Base-by-base conservation (phyloP, 2,797 vertebrate species). In the Selene dorsalis region DNA sequence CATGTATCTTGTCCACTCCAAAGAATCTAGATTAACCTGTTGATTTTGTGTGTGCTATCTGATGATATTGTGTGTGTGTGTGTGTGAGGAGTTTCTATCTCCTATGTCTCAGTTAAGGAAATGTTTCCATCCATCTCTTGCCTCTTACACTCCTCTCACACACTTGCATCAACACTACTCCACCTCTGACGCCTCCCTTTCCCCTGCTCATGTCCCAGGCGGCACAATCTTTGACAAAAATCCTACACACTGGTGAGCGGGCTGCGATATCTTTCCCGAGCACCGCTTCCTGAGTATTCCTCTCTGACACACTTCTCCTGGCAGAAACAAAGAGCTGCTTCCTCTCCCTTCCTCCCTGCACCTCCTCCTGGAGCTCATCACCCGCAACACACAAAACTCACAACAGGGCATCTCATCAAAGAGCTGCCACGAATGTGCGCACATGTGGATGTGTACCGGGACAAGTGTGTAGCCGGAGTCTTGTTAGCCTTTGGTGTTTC, bases 281-380 rank as follows among this genome's bases (percentile, higher is more conserved):
- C 4, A 4, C 71, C 41, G 58, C 75, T 89, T 69, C 71, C 75
- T 0, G 48, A 83, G 75, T 75, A 63, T 75, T 86, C 58, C 84
- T 79, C 77, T 78, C 73, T 87, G 79, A 88, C 84, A 88, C n/a
- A 84, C 64, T 79, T 83, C 60, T 82, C 62, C 35, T 82, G 79
- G 82, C 78, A 75, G 69, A 82, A 71, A 85, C 69, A 87, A 88
- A 84, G 73, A 80, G 53, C 62, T 35, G 61, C 69, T 86, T 81
- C 80, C 75, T 75, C 26, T 32, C 32, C 56, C 55, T 53, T 79
- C 65, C 61, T 76, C 64, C 64, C 61, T 52, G 56, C 80, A 75
- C 22, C 73, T 79, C 78, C 74, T 65, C 24, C 17, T 60, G 77
- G 62, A 84, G 43, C 35, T 30, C 64, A 78, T 69, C 50, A 71